These are phyloP conservation scores for Luscinia megarhynchos DNA, from an alignment of 2,797 vertebrate species.

Conservation along the genomic window DNA sequence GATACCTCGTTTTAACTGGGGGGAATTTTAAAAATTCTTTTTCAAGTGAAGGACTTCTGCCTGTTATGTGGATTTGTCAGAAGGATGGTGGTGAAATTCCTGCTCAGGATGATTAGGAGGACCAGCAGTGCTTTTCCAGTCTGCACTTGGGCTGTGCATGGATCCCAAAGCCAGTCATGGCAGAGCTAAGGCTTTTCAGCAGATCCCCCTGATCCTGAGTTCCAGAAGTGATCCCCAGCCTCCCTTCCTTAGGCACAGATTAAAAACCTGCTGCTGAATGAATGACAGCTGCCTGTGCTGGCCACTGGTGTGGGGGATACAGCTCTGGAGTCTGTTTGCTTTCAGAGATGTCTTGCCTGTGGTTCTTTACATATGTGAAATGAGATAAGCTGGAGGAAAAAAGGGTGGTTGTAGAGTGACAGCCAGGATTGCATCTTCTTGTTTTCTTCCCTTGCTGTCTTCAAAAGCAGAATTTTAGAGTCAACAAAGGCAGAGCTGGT, in stretches of 20 bases:
- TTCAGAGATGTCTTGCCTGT: neutral
- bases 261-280: neutral
- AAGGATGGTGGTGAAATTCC: neutral
- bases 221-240: neutral
- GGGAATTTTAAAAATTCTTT: fast-evolving
- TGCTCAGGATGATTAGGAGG: neutral
- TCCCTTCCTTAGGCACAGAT: neutral
- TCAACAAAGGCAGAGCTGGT: neutral
- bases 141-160: neutral
- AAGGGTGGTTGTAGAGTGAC: neutral
- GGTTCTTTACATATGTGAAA: neutral
- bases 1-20: neutral
- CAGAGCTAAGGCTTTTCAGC: neutral
- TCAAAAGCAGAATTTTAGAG: conserved; percentile 47
- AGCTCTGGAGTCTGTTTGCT: neutral
- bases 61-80: neutral
- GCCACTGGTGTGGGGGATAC: neutral
- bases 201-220: neutral
- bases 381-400: neutral
- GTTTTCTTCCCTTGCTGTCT: conserved; percentile 15
- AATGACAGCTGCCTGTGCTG: neutral
- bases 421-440: neutral
- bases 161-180: neutral
- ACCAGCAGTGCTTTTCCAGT: neutral
- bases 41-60: neutral